Base-by-base conservation (phyloP, 2,797 vertebrate species). In the Squalus acanthias region DNA sequence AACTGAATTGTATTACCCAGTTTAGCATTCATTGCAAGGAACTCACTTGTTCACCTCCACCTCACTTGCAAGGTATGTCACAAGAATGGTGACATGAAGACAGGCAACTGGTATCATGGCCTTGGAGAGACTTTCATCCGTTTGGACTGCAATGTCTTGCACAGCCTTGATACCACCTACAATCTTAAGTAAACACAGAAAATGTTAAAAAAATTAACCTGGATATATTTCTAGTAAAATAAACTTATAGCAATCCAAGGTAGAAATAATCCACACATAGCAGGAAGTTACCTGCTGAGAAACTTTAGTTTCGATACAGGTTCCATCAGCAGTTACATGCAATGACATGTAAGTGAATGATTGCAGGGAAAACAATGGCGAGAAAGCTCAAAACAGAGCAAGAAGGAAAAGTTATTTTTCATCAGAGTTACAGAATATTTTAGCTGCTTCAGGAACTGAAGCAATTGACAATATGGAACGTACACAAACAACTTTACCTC, bases 81-180 rank as follows among this genome's bases (percentile, higher is more conserved):
- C 98, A 13, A 99, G 97, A 50, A 99, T 98, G 0, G 99, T 99
- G 97, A 99, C 97, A 97, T 99, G 99, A n/a, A 99, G 98, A 0
- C 98, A 99, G 50, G 98, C 98, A 91, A 98, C 96, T 0, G 96
- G 97, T 96, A 98, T 97, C 98, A 99, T 98, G 65, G 98, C 98
- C 97, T 97, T 98, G 95, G 98, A 98, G 96, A 99, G 97, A 92
- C 97, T 98, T 70, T 98, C 96, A 97, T 99, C 99, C 97, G 98
- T 98, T 97, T 98, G 97, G 97, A 99, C 97, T 93, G 99, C 97
- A 17, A 97, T 96, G 93, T 98, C 98, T 96, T 99, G 99, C 96
- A 99, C 96, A 96, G 98, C 97, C 94, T 97, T 96, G 97, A 99
- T 97, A 39, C 97, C 97, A 72, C 97, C 97, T 92, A 97, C 98